Evolutionary conservation across 2,888 invertebrate species (phyloP).

Genomic region (Griposia aprilina): DNA sequence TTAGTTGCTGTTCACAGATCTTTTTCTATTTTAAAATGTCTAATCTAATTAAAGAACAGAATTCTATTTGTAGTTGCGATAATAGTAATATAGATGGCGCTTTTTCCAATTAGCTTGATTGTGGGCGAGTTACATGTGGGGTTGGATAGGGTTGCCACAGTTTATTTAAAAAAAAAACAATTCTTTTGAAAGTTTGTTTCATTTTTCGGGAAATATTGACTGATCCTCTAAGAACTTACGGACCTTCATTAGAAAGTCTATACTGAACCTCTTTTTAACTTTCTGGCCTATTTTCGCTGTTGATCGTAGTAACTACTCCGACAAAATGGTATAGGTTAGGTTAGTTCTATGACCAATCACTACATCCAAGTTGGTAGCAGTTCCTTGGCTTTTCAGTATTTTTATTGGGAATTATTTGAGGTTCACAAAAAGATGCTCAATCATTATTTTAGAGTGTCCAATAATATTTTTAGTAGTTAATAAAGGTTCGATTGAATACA

Average conservation of each 20-base stretch:
- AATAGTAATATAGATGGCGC: constrained; percentile 18
- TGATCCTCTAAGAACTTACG: background rate
- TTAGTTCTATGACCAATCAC: too few relatives aligned
- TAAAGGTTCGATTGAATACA: too few relatives aligned
- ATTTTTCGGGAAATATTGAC: background rate
- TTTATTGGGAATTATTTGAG: background rate
- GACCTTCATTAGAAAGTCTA: too few relatives aligned
- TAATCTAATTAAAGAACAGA: constrained; percentile 13
- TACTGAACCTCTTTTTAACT: background rate
- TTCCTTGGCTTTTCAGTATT: background rate
- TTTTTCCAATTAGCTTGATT: constrained; percentile 31
- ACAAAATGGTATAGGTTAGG: background rate
- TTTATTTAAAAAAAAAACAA: background rate
- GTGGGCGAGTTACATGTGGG: constrained; percentile 1
- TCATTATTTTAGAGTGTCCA: background rate
- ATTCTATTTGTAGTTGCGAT: constrained; percentile 26
- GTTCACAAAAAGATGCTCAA: background rate
- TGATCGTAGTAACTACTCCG: background rate
- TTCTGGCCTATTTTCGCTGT: background rate
- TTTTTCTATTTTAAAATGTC: background rate
- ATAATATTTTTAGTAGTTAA: too few relatives aligned
- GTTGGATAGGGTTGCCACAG: constrained; percentile 20
- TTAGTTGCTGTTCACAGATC: background rate
- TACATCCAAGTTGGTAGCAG: background rate
- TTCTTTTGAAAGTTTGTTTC: too few relatives aligned